phyloP scores from a whole-genome alignment of 2,888 invertebrate genomes.

The Ceriagrion tenellum region DNA sequence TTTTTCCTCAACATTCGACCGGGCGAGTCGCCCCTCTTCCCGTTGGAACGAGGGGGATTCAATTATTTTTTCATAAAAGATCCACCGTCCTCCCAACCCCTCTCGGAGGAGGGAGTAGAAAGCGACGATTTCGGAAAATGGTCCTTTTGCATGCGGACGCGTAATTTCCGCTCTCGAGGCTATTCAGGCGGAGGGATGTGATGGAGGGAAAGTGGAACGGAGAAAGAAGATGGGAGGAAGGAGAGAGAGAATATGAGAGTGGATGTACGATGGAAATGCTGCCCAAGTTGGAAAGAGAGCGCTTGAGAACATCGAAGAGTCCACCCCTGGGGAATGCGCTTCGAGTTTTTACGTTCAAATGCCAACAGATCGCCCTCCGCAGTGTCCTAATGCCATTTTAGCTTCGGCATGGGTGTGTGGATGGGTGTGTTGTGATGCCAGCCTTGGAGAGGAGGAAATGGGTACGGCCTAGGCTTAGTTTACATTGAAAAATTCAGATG shows the following conservation, averaged over 20 bases:
- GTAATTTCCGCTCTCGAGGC: neutral
- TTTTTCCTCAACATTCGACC: neutral
- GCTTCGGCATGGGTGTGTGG: too few relatives aligned
- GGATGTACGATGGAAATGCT: neutral
- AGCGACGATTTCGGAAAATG: conserved; percentile 5
- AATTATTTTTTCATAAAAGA: conserved; percentile 20
- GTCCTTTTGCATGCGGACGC: neutral
- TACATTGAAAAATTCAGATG: too few relatives aligned
- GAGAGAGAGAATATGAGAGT: neutral
- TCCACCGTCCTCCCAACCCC: neutral
- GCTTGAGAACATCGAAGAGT: neutral
- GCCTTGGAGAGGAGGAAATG: too few relatives aligned
- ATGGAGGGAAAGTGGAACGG: neutral
- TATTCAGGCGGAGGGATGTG: neutral
- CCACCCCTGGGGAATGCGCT: neutral
- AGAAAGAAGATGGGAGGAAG: neutral
- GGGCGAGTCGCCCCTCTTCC: neutral
- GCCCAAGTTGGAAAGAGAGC: neutral
- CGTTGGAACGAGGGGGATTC: neutral
- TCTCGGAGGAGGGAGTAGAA: neutral
- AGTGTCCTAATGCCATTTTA: neutral
- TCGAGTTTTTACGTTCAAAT: neutral
- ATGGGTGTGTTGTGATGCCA: too few relatives aligned
- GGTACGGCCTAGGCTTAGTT: too few relatives aligned
- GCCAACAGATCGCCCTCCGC: neutral